phyloP scores from a whole-genome alignment of 2,888 invertebrate species.

The Brachycybe producta region DNA sequence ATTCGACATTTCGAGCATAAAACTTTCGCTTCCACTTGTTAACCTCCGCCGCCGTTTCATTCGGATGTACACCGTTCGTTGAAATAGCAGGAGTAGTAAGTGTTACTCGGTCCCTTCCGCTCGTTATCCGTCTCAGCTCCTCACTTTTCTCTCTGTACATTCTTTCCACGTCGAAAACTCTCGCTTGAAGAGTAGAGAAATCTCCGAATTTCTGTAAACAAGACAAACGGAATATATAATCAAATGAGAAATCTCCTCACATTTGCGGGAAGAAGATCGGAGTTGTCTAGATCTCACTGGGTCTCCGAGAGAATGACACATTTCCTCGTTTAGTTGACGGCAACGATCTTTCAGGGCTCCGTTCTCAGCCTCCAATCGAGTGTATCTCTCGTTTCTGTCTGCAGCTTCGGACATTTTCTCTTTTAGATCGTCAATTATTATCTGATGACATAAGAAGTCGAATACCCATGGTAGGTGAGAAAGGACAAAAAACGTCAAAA shows the following conservation, averaged over 20 bases:
- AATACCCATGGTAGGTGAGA: too few relatives aligned
- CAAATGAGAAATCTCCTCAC: not conserved
- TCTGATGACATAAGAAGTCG: not conserved
- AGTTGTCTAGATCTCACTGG: not conserved
- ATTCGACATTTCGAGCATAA: not conserved
- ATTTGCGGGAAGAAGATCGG: not conserved
- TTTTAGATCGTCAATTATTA: not conserved
- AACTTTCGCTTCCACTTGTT: not conserved
- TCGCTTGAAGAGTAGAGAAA: not conserved
- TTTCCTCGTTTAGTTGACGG: not conserved
- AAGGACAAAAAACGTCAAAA: too few relatives aligned
- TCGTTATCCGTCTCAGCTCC: not conserved
- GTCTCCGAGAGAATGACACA: not conserved
- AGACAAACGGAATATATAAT: too few relatives aligned
- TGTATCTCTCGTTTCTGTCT: not conserved
- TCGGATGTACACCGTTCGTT: not conserved
- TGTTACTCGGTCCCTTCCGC: not conserved
- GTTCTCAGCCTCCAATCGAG: not conserved
- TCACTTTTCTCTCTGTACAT: constrained; percentile 4
- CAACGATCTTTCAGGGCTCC: not conserved
- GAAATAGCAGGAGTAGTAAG: not conserved
- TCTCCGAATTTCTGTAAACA: constrained; percentile 1
- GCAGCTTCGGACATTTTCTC: not conserved
- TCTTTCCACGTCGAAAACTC: constrained; percentile 9
- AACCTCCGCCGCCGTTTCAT: not conserved